phyloP scores from a whole-genome alignment of 1,140 invertebrate species.

The Zophobas atratus region DNA sequence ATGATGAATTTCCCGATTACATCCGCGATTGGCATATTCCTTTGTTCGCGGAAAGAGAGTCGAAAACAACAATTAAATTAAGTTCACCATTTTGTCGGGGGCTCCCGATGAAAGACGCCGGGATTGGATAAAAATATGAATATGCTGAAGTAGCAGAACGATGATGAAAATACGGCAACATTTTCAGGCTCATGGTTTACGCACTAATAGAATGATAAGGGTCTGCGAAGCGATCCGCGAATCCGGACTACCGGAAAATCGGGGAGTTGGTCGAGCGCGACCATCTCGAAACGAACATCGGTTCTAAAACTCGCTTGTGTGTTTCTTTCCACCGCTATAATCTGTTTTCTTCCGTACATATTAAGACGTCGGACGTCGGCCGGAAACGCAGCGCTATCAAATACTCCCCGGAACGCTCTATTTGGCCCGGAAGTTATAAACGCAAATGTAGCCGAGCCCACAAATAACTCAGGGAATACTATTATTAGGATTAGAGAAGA shows the following conservation, averaged over 20 bases:
- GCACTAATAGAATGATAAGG: constrained; percentile 57
- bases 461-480: not conserved
- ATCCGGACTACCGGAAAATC: constrained; percentile 48
- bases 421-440: constrained; percentile 14
- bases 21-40: constrained; percentile 24
- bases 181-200: constrained; percentile 51
- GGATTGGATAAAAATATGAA: constrained; percentile 38
- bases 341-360: constrained; percentile 33
- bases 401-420: not conserved
- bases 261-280: constrained; percentile 45
- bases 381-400: constrained; percentile 14
- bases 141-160: constrained; percentile 41
- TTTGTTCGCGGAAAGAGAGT: constrained; percentile 19
- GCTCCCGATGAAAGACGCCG: constrained; percentile 6
- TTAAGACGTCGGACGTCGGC: constrained; percentile 35
- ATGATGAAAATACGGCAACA: constrained; percentile 35
- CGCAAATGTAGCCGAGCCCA: constrained; percentile 4
- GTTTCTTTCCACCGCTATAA: constrained; percentile 23
- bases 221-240: constrained; percentile 48
- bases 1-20: constrained; percentile 32
- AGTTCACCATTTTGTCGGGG: constrained; percentile 1
- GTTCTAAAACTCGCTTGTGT: constrained; percentile 27
- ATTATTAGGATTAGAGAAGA: too few species aligned
- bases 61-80: constrained; percentile 35
- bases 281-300: constrained; percentile 49